A percentile compares a stretch with the other conserved stretches of the same genome.
These are phyloP conservation scores for Drosophila engyochracea DNA, from an alignment of 2,888 invertebrate genomes.

Conservation along the genomic window DNA sequence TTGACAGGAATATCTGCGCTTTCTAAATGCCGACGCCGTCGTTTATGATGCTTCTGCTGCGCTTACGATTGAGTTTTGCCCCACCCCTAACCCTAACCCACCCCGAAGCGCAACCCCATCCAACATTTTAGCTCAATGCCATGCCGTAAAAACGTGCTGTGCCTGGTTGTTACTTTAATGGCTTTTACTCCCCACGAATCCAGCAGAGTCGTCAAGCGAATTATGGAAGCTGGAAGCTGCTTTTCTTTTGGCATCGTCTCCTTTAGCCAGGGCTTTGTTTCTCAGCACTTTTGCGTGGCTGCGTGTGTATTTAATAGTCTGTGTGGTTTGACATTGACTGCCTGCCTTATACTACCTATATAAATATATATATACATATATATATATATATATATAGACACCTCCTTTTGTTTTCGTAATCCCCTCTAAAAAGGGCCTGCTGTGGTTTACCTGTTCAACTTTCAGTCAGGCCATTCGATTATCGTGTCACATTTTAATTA, in stretches of 20 bases:
- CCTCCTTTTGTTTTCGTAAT: conserved; percentile 55
- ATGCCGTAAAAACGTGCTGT: conserved; percentile 78
- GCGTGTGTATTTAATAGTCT: conserved; percentile 80
- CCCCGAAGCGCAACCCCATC: conserved; percentile 5
- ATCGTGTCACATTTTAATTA: conserved; percentile 80
- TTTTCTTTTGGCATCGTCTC: conserved; percentile 27
- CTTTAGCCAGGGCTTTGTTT: conserved; percentile 69
- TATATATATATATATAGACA: conserved; percentile 26
- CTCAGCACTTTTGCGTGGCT: conserved; percentile 80
- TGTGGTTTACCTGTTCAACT: conserved; percentile 45
- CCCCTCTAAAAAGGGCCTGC: conserved; percentile 49
- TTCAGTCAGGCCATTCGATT: conserved; percentile 63
- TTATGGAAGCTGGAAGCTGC: conserved; percentile 79
- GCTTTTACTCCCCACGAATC: conserved; percentile 82
- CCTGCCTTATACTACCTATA: conserved; percentile 53
- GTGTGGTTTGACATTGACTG: conserved; percentile 80
- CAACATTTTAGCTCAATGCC: conserved; percentile 34
- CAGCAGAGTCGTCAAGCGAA: conserved; percentile 72
- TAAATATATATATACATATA: conserved; percentile 20
- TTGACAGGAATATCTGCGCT: conserved; percentile 82
- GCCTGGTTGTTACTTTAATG: conserved; percentile 80
- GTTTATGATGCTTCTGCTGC: conserved; percentile 76
- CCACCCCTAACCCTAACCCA: conserved; percentile 4
- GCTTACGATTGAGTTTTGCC: conserved; percentile 74
- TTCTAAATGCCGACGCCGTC: conserved; percentile 80